phyloP scores from a whole-genome alignment of 2,888 invertebrate species.

The Apomyelois bistriatella region DNA sequence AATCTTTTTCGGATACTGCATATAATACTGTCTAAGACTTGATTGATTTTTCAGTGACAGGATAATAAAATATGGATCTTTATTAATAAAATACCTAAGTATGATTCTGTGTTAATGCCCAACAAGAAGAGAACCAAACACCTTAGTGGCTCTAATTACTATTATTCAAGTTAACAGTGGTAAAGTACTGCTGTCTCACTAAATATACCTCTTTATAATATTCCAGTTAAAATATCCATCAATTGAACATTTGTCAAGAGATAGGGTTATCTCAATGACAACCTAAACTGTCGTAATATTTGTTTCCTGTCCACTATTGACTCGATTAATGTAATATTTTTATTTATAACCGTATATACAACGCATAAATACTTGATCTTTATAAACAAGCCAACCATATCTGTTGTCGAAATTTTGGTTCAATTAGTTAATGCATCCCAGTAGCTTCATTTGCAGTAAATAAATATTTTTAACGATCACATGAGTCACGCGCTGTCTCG shows the following conservation, averaged over 20 bases:
- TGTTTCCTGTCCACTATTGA: conserved; percentile 42
- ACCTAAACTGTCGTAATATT: conserved; percentile 38
- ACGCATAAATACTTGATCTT: neutral
- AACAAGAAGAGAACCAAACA: too few species aligned
- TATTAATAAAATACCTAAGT: too few species aligned
- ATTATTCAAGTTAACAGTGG: too few species aligned
- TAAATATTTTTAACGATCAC: neutral
- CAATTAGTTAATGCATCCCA: conserved; percentile 19
- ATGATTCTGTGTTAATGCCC: too few species aligned
- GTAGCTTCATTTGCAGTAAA: neutral
- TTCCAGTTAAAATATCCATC: neutral
- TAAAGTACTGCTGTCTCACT: too few species aligned
- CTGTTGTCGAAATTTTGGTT: conserved; percentile 14
- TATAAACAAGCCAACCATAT: neutral
- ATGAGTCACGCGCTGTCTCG: conserved; percentile 23
- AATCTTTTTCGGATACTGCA: too few species aligned
- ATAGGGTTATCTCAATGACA: conserved; percentile 63
- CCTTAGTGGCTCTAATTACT: too few species aligned
- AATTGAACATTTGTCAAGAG: conserved; percentile 51
- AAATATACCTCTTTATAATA: too few species aligned
- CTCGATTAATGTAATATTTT: neutral
- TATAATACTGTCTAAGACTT: too few species aligned
- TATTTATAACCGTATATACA: neutral
- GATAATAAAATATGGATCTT: too few species aligned
- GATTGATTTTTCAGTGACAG: too few species aligned